Evolutionary conservation across 2,797 vertebrate species (phyloP).

Genomic region (Aeoliscus strigatus): DNA sequence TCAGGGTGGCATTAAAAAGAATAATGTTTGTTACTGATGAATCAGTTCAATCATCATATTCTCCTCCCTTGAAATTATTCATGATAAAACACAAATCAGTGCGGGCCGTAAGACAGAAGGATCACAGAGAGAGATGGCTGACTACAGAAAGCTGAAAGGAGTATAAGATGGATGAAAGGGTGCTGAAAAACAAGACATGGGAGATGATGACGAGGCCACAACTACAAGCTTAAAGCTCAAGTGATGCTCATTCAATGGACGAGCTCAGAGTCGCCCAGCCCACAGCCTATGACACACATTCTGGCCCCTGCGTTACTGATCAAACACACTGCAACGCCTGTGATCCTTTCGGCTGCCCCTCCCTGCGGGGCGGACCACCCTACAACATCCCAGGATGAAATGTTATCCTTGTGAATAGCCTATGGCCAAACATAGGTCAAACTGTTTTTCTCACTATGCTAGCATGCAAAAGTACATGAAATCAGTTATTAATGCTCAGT

Average conservation of each 20-base stretch:
- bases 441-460: not conserved
- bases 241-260: slow-evolving; percentile 7
- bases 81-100: too few relatives aligned
- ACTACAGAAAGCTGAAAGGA: too few relatives aligned
- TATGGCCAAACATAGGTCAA: slow-evolving; percentile 4
- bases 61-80: too few relatives aligned
- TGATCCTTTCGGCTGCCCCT: slow-evolving; percentile 34
- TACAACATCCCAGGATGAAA: slow-evolving; percentile 36
- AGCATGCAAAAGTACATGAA: slow-evolving; percentile 10
- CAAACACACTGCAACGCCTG: slow-evolving; percentile 21
- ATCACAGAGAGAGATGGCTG: too few relatives aligned
- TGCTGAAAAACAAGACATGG: slow-evolving; percentile 2
- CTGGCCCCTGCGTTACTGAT: slow-evolving; percentile 18
- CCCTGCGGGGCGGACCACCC: slow-evolving; percentile 24
- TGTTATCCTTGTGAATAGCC: slow-evolving; percentile 8
- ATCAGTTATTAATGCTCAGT: slow-evolving; percentile 11
- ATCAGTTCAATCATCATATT: too few relatives aligned
- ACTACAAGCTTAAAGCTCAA: not conserved
- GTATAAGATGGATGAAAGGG: slow-evolving; percentile 5
- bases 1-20: too few relatives aligned
- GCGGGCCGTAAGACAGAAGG: too few relatives aligned
- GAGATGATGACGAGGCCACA: not conserved
- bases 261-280: slow-evolving; percentile 4
- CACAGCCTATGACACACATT: slow-evolving; percentile 14
- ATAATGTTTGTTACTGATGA: too few relatives aligned